These are phyloP conservation scores for Globia sparganii DNA, from an alignment of 2,888 invertebrate genomes.

Conservation along the genomic window DNA sequence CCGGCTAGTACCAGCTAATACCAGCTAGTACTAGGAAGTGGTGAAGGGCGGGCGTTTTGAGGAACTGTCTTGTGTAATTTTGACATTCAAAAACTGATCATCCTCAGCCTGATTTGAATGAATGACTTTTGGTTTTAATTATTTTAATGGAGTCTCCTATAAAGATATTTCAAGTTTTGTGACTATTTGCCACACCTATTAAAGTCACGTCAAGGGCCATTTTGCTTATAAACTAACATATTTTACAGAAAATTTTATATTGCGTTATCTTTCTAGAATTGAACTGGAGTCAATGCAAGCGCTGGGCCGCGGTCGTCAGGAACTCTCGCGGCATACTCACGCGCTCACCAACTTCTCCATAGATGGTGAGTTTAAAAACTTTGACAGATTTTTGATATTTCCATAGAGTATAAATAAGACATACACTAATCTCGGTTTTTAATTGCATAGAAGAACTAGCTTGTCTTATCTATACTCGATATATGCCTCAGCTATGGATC, in stretches of 20 bases:
- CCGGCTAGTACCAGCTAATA: too few species aligned
- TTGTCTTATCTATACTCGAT: constrained; percentile 34
- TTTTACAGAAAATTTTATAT: neutral
- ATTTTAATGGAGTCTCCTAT: neutral
- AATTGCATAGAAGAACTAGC: neutral
- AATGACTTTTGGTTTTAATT: neutral
- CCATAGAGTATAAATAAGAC: constrained; percentile 32
- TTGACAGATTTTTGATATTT: neutral
- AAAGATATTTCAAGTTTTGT: neutral
- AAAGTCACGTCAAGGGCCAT: neutral
- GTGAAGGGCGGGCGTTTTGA: too few species aligned
- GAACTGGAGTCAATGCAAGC: constrained; percentile 94
- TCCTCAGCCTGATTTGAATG: neutral
- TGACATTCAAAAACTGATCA: neutral
- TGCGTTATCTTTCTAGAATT: constrained; percentile 87
- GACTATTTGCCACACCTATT: neutral
- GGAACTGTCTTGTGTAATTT: neutral
- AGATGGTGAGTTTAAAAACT: constrained; percentile 79
- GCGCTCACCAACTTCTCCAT: constrained; percentile 86
- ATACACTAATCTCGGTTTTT: neutral
- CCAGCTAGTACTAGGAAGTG: too few species aligned
- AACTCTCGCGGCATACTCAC: constrained; percentile 83
- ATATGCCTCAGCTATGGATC: constrained; percentile 3
- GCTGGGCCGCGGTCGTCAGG: constrained; percentile 90
- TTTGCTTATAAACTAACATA: neutral